phyloP scores from a whole-genome alignment of 2,113 vertebrate species.

The Piprites chloris region DNA sequence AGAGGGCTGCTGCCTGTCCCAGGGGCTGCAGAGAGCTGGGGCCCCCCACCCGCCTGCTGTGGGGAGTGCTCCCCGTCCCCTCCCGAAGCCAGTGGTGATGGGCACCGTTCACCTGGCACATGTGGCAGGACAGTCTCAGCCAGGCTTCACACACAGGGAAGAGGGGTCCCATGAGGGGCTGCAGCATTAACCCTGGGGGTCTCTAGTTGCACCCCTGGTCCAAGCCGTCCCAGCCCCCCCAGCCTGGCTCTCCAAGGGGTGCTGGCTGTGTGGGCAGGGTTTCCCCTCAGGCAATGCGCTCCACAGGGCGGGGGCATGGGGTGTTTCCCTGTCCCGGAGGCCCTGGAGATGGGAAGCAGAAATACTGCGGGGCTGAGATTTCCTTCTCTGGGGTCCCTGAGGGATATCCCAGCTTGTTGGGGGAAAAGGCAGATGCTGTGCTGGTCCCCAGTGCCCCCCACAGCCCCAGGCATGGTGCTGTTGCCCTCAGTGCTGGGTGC shows the following conservation, averaged over 20 bases:
- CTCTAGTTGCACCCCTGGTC: background rate
- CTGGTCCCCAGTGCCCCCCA: accelerated
- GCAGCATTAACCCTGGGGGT: background rate
- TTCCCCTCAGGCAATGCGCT: accelerated
- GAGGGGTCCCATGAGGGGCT: background rate
- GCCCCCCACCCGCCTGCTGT: too few species aligned
- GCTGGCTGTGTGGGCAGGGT: background rate
- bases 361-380: accelerated
- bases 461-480: accelerated
- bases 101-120: accelerated
- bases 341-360: background rate
- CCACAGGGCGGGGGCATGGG: accelerated
- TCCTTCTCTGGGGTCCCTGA: background rate
- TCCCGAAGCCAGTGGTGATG: background rate
- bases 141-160: background rate
- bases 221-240: background rate
- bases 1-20: background rate
- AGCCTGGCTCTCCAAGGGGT: too few species aligned
- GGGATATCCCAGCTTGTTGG: background rate
- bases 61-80: background rate
- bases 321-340: background rate
- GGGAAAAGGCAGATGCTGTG: background rate
- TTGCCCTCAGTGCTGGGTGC: accelerated
- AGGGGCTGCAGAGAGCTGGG: accelerated
- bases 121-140: accelerated